Evolutionary conservation across 1,140 invertebrate species (phyloP).

Genomic region (Macrosteles quadrilineatus): DNA sequence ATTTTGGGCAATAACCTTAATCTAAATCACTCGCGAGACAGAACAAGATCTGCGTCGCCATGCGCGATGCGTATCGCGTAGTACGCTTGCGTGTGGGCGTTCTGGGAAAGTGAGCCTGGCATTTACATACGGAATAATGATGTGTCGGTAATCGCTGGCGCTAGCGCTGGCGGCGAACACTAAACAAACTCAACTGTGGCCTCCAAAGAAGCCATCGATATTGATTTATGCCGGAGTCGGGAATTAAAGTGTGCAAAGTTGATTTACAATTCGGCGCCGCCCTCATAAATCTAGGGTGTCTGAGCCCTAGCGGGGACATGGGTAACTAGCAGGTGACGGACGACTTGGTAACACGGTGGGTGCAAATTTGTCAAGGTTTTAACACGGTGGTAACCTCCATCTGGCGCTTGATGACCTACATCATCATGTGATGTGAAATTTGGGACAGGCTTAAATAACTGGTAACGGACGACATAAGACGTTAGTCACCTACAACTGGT

Average conservation of each 20-base stretch:
- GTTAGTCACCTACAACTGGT: too few species aligned
- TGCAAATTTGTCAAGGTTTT: too few species aligned
- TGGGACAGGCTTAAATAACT: too few species aligned
- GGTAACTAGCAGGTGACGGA: slow-evolving; percentile 7
- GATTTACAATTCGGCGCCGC: slow-evolving; percentile 18
- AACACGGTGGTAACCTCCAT: too few species aligned
- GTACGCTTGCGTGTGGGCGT: slow-evolving; percentile 18
- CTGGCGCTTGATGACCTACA: too few species aligned
- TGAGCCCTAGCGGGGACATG: background rate
- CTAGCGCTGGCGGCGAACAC: slow-evolving; percentile 17
- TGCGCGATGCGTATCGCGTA: background rate
- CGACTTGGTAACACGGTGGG: too few species aligned
- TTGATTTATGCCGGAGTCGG: slow-evolving; percentile 6
- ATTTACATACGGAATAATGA: slow-evolving; percentile 21
- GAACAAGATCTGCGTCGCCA: background rate
- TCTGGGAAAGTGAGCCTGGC: slow-evolving; percentile 13
- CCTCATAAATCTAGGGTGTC: slow-evolving; percentile 7
- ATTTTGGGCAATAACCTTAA: background rate
- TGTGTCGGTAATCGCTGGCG: slow-evolving; percentile 14
- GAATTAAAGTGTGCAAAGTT: slow-evolving; percentile 25
- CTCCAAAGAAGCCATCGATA: slow-evolving; percentile 15
- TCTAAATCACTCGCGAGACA: background rate
- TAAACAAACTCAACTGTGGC: slow-evolving; percentile 11
- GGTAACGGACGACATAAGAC: too few species aligned
- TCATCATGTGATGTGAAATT: too few species aligned